Evolutionary conservation across 1,140 invertebrate genomes (phyloP), one percentile per base, ranked within the genome.

Genomic region (Drosophila miranda): DNA sequence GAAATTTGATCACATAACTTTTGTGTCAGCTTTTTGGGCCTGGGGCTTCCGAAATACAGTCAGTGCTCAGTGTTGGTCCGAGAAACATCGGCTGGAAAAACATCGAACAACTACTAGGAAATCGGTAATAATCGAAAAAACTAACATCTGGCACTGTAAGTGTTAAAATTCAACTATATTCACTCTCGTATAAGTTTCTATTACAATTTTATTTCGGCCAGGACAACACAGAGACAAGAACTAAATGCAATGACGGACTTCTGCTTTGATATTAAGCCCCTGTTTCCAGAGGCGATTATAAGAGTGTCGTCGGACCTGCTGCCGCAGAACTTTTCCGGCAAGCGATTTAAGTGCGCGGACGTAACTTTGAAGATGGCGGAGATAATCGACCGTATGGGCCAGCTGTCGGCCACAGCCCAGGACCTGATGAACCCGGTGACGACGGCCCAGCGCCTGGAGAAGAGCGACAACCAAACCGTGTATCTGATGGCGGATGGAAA

Each of bases 401-500:
- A 44, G 6, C 3, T 34, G 4, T 80, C 78, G 41, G 78, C 78
- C 1, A 5, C 6, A 0, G 72, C 78, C 1, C 78, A 80, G 45
- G 58, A 68, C n/a, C n/a, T 68, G 8, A 0, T 13, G 1, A 6
- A 13, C 28, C 34, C 11, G 34, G 34, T 38, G 34, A 38, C 34
- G 3, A 38, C 34, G 3, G 34, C 34, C 34, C 34, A 49, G 9
- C 43, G 34, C 0, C 16, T 55, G 28, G 19, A 6, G 5, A 4
- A 1, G 34, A 34, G 11, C 28, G 19, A 14, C 5, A 42, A 52
- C 1, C 78, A 80, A 6, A 45, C 42, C 6, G 48, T 76, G 2
- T 80, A 81, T 3, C 28, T 80, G n/a, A 21, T 74, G 42, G 41
- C 61, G 0, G 61, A 60, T 14, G n/a, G 7, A 0, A 92, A 50